Base-by-base conservation (phyloP, 1,140 invertebrate species). In the Gonatopus flavifemur region DNA sequence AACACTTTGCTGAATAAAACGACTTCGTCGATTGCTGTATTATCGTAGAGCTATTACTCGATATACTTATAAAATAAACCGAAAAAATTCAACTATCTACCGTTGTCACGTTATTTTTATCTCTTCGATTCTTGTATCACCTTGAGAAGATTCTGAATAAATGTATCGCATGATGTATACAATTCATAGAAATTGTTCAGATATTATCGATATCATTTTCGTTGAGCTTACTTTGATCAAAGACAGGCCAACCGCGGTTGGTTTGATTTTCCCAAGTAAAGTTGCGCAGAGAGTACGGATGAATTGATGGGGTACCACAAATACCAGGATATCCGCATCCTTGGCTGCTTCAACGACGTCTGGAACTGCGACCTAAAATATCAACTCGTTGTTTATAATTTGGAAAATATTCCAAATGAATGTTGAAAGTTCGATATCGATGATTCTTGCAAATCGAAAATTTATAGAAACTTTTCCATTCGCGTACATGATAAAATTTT, bases 231-330 rank as follows among this genome's bases (percentile, higher is more conserved):
- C 89, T 80, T 93, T 93, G 50, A 91, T 89, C 3, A 93, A 80
- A 0, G 90, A 91, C 15, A 93, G 74, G 7, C 85, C 90, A 39
- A 90, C 80, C 18, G 88, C 87, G 31, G 70, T 79, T 25, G 81
- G 57, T 62, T 92, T 93, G 10, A 91, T 81, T 60, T 86, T 85
- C 12, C 85, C 88, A 20, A 82, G 74, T 33, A 91, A 60, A 8
- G 81, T 77, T 10, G 81, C 70, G 61, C 88, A 90, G 5, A 88
- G 76, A 12, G 77, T 77, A 25, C 77, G 71, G 36, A 93, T 85
- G 75, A 92, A 92, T 73, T 93, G 90, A 78, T 93, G 91, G 25
- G 91, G 91, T 25, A 93, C 69, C n/a, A 93, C 91, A 71, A 93
- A 93, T 24, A 93, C 80, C 2, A 93, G 75, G 49, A 93, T 84